phyloP scores from a whole-genome alignment of 2,888 invertebrate species.

The Drosophila barbarae region DNA sequence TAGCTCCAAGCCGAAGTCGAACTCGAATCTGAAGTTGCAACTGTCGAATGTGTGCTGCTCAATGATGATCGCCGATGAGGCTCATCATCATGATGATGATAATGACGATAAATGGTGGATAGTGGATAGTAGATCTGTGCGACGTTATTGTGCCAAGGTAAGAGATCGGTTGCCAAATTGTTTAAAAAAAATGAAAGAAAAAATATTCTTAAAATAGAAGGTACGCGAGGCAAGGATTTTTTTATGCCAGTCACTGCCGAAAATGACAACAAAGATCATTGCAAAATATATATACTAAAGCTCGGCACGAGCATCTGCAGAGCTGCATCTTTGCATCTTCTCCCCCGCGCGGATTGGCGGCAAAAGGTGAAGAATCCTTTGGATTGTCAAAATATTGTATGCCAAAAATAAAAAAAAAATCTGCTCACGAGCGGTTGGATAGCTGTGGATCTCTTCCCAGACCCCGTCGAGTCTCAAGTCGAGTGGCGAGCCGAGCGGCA shows the following conservation, averaged over 20 bases:
- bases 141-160: conserved; percentile 71
- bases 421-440: conserved; percentile 65
- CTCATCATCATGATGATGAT: conserved; percentile 15
- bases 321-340: conserved; percentile 11
- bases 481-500: conserved; percentile 51
- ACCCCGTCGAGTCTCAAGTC: conserved; percentile 46
- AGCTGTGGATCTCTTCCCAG: conserved; percentile 18
- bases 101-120: conserved; percentile 9
- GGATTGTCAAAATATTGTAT: conserved; percentile 75
- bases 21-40: conserved; percentile 40
- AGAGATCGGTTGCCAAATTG: conserved; percentile 69
- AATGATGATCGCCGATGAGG: conserved; percentile 27
- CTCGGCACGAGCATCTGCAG: conserved; percentile 31
- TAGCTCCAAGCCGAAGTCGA: conserved; percentile 20
- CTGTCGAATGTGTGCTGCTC: conserved; percentile 55
- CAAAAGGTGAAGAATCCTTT: conserved; percentile 67
- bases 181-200: conserved; percentile 31
- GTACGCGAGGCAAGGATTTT: conserved; percentile 52
- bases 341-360: conserved; percentile 36
- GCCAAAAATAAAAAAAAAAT: conserved; percentile 61
- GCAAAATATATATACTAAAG: conserved; percentile 3
- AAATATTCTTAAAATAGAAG: conserved; percentile 56
- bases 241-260: conserved; percentile 68
- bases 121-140: conserved; percentile 29
- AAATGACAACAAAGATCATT: conserved; percentile 41